Conservation (phyloP, 2,113 vertebrate species). For the Megaceryle maxima region DNA sequence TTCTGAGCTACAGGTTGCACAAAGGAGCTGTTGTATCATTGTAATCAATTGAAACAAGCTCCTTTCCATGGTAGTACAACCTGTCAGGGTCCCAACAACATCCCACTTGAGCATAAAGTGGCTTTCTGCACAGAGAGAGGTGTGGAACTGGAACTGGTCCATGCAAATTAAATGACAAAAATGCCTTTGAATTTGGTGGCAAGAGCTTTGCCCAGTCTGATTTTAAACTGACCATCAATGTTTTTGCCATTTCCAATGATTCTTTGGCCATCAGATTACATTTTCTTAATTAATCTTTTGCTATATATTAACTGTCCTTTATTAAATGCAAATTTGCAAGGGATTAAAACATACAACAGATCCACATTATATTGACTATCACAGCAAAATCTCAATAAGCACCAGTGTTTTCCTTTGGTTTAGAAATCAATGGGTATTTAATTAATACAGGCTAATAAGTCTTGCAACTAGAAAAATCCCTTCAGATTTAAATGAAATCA, state of each 20-base stretch:
- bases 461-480: neutral
- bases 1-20: neutral
- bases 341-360: neutral
- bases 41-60: neutral
- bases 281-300: conserved; percentile 23
- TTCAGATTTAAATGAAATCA: conserved; percentile 21
- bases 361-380: neutral
- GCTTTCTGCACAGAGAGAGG: neutral
- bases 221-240: neutral
- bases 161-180: neutral
- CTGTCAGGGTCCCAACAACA: neutral
- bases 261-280: neutral
- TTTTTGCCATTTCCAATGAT: neutral
- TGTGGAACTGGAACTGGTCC: neutral
- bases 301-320: neutral
- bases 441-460: conserved; percentile 1
- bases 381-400: conserved; percentile 21
- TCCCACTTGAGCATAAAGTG: neutral
- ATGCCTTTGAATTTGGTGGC: neutral
- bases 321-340: conserved; percentile 35
- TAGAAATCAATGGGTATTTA: conserved; percentile 35
- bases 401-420: conserved; percentile 6
- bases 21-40: neutral
- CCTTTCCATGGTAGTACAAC: neutral
- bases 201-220: neutral